A percentile compares a stretch with the other conserved stretches of the same genome.
Conservation (phyloP, 1,140 invertebrate species). For the Antheraea pernyi region DNA sequence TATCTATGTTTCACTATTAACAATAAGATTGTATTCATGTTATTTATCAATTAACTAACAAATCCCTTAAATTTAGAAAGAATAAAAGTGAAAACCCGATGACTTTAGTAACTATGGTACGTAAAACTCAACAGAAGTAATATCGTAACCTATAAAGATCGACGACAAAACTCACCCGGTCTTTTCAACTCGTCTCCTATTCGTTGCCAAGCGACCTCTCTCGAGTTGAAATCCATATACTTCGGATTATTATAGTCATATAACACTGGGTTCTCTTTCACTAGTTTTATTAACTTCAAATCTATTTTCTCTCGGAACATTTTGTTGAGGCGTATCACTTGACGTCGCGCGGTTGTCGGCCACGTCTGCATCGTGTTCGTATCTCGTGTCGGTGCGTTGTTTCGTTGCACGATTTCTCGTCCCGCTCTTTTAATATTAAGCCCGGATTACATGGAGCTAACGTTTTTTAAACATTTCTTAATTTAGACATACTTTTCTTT, state of each 20-base stretch:
- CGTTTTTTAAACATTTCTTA: too few relatives aligned
- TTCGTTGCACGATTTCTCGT: conserved; percentile 3
- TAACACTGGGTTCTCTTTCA: conserved; percentile 50
- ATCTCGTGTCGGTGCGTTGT: conserved; percentile 10
- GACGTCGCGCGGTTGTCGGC: conserved; percentile 13
- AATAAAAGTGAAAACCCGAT: conserved; percentile 11
- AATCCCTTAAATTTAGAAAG: background rate
- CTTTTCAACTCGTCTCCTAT: conserved; percentile 64
- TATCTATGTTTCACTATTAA: too few relatives aligned
- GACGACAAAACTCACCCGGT: conserved; percentile 48
- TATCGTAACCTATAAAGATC: conserved; percentile 11
- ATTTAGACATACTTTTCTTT: background rate
- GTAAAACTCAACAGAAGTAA: conserved; percentile 31
- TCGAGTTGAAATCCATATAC: conserved; percentile 67
- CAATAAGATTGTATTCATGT: too few relatives aligned
- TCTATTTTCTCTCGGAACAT: conserved; percentile 61
- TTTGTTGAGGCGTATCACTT: conserved; percentile 2
- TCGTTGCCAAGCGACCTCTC: conserved; percentile 69
- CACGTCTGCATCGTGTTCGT: background rate
- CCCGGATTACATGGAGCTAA: background rate
- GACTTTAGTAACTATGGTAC: background rate
- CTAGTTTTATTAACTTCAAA: conserved; percentile 49
- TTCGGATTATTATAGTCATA: conserved; percentile 60
- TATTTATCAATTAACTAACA: background rate
- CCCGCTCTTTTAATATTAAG: conserved; percentile 3